Evolutionary conservation across 1,140 invertebrate species (phyloP).

Genomic region (Drosophila biarmipes): DNA sequence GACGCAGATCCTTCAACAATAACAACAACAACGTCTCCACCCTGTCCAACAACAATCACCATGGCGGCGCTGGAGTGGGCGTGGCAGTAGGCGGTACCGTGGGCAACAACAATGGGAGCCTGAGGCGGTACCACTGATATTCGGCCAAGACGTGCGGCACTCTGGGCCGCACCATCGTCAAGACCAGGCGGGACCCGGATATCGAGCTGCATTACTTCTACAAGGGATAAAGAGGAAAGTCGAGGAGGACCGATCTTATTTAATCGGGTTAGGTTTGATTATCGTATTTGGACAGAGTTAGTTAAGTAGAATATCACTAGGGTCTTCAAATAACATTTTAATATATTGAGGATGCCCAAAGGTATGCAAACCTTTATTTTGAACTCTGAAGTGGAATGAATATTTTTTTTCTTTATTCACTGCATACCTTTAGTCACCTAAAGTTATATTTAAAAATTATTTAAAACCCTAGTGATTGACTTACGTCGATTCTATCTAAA

Average conservation of each 20-base stretch:
- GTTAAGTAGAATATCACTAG: no score
- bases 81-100: constrained; percentile 20
- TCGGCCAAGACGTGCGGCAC: constrained; percentile 71
- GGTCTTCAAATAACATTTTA: no score
- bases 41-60: constrained; percentile 70
- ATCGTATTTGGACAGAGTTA: background rate
- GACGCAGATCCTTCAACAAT: constrained; percentile 72
- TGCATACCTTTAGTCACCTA: no score
- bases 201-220: constrained; percentile 70
- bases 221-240: constrained; percentile 49
- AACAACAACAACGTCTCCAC: constrained; percentile 73
- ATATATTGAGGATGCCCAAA: no score
- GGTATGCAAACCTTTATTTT: no score
- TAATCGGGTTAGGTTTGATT: constrained; percentile 19
- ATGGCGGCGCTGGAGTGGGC: constrained; percentile 23
- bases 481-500: background rate
- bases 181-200: constrained; percentile 47
- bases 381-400: no score
- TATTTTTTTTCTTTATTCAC: no score
- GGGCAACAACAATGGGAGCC: constrained; percentile 74
- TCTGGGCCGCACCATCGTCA: constrained; percentile 60
- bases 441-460: no score
- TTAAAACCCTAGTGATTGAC: background rate
- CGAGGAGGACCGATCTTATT: constrained; percentile 33
- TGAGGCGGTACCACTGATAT: constrained; percentile 82